phyloP scores from a whole-genome alignment of 1,140 invertebrate genomes.

The Drosophila trapezifrons region DNA sequence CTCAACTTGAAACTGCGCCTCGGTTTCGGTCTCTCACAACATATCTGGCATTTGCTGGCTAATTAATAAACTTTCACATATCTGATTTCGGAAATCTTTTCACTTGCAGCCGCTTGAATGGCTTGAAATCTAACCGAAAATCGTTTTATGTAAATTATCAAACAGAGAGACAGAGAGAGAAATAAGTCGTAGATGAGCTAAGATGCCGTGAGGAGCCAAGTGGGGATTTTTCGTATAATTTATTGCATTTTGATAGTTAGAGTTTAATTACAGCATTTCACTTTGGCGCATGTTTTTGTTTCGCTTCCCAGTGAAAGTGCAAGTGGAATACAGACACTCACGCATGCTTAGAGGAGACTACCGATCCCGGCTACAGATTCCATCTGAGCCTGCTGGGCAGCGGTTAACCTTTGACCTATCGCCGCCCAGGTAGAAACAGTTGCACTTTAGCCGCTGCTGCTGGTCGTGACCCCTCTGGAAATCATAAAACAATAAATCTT shows the following conservation, averaged over 20 bases:
- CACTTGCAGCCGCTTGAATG: constrained; percentile 65
- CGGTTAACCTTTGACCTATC: constrained; percentile 64
- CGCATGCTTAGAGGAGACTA: not conserved
- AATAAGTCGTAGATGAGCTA: constrained; percentile 37
- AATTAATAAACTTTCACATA: constrained; percentile 82
- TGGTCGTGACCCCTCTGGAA: constrained; percentile 52
- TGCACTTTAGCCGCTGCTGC: constrained; percentile 39
- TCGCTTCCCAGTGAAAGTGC: constrained; percentile 41
- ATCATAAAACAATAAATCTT: constrained; percentile 82
- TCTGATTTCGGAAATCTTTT: constrained; percentile 67
- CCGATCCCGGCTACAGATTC: constrained; percentile 18
- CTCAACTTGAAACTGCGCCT: constrained; percentile 9
- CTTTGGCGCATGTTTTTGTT: constrained; percentile 3
- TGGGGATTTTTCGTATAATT: constrained; percentile 58
- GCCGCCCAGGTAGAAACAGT: constrained; percentile 61
- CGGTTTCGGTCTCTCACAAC: constrained; percentile 6
- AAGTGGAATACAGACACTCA: constrained; percentile 7
- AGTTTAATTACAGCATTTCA: constrained; percentile 77
- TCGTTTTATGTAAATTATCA: constrained; percentile 74
- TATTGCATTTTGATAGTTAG: constrained; percentile 75
- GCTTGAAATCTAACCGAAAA: constrained; percentile 50
- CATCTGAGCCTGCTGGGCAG: not conserved
- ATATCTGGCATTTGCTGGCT: constrained; percentile 49
- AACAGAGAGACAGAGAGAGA: not conserved
- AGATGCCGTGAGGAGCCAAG: constrained; percentile 28